Conservation (phyloP, 1,140 invertebrate species). For the Bombus waltoni region DNA sequence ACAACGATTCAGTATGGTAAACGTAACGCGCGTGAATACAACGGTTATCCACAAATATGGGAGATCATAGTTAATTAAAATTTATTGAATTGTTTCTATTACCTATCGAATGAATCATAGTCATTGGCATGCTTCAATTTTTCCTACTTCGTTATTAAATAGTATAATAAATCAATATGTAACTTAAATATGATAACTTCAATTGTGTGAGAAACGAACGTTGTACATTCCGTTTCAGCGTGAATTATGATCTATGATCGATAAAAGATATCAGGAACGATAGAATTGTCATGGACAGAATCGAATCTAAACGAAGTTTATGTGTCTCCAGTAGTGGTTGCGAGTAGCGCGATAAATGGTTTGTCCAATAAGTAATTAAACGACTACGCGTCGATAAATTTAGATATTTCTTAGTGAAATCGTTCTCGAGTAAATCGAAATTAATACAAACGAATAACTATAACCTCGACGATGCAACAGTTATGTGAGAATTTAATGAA, state of each 20-base stretch:
- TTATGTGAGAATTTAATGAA: constrained; percentile 53
- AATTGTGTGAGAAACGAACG: too few relatives aligned
- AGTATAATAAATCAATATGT: too few relatives aligned
- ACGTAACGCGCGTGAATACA: too few relatives aligned
- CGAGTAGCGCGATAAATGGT: background rate
- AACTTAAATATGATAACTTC: too few relatives aligned
- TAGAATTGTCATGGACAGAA: background rate
- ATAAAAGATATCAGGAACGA: background rate
- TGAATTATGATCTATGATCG: background rate
- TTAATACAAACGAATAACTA: background rate
- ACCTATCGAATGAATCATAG: too few relatives aligned
- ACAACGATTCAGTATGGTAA: too few relatives aligned
- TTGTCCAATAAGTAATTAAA: background rate
- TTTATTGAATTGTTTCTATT: too few relatives aligned
- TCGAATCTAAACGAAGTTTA: constrained; percentile 2
- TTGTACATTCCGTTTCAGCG: background rate
- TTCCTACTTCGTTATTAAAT: too few relatives aligned
- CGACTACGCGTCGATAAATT: constrained; percentile 17
- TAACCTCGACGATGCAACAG: background rate
- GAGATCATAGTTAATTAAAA: too few relatives aligned
- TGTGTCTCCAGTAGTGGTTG: background rate
- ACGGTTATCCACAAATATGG: too few relatives aligned
- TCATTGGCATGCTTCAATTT: too few relatives aligned
- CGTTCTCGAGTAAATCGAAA: constrained; percentile 10
- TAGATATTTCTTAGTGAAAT: constrained; percentile 10